Percentiles rank a stretch among this genome's conserved stretches.
These are phyloP conservation scores for Colletes latitarsis DNA, from an alignment of 1,140 invertebrate species.

Conservation along the genomic window DNA sequence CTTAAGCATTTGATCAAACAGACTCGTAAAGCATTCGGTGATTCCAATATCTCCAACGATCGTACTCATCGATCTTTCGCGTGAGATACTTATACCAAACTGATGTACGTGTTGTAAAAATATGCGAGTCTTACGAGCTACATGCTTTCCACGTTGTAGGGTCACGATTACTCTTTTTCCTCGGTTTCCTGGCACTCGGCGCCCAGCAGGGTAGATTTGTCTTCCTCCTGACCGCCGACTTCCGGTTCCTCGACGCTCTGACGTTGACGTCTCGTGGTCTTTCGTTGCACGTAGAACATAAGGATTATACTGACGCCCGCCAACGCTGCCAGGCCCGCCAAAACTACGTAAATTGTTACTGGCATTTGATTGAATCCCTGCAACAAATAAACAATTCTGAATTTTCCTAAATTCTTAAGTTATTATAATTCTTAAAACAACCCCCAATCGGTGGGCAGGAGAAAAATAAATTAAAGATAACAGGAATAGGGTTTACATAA, in stretches of 20 bases:
- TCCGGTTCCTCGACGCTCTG: constrained; percentile 67
- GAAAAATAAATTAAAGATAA: no score
- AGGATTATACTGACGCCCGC: constrained; percentile 50
- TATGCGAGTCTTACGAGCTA: constrained; percentile 61
- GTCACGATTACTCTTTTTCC: constrained; percentile 66
- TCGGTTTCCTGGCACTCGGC: constrained; percentile 67
- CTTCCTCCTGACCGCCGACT: constrained; percentile 66
- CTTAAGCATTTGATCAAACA: background rate
- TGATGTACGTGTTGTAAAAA: constrained; percentile 60
- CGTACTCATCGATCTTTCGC: constrained; percentile 1
- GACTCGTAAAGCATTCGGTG: background rate
- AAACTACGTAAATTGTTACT: constrained; percentile 45
- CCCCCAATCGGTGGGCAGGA: no score
- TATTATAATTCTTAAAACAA: no score
- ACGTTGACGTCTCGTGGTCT: constrained; percentile 55
- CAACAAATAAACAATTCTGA: background rate
- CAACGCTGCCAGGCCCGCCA: constrained; percentile 44
- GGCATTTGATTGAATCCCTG: constrained; percentile 55
- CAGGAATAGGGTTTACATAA: no score
- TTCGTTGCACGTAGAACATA: constrained; percentile 64
- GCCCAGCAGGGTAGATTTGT: constrained; percentile 72
- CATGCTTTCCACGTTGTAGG: constrained; percentile 10
- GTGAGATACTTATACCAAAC: constrained; percentile 42
- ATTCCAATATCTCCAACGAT: background rate
- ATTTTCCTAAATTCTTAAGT: background rate